Evolutionary conservation across 2,888 invertebrate genomes (phyloP).

Genomic region (Lucinisca nassula): DNA sequence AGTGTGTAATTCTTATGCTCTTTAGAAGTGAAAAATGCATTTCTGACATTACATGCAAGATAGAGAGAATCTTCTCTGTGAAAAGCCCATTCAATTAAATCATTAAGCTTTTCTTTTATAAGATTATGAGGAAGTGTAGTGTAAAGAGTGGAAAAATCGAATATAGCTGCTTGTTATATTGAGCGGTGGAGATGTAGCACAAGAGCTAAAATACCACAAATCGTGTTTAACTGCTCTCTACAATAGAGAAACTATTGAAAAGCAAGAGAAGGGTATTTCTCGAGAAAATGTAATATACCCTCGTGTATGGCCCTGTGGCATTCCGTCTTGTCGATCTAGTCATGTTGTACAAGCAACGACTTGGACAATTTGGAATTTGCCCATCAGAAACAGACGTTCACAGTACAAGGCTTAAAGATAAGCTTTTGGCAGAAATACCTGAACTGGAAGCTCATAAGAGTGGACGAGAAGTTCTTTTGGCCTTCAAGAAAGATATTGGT

Average conservation of each 20-base stretch:
- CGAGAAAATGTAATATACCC: too few species aligned
- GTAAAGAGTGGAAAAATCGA: too few species aligned
- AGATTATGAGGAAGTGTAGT: too few species aligned
- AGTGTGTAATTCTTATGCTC: too few species aligned
- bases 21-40: too few species aligned
- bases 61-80: too few species aligned
- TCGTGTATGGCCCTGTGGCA: too few species aligned
- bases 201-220: conserved; percentile 68
- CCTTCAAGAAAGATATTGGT: conserved; percentile 62
- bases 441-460: conserved; percentile 61
- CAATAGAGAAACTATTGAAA: conserved; percentile 58
- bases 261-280: too few species aligned
- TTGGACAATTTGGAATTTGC: conserved; percentile 10
- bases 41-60: too few species aligned
- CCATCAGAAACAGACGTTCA: conserved; percentile 14
- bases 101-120: too few species aligned
- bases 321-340: conserved; percentile 8
- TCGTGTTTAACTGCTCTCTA: conserved; percentile 60
- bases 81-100: too few species aligned
- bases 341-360: conserved; percentile 40
- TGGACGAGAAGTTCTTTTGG: conserved; percentile 38
- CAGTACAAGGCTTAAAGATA: conserved; percentile 47
- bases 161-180: conserved; percentile 58
- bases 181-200: conserved; percentile 70
- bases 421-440: conserved; percentile 54